Evolutionary conservation across 2,797 vertebrate species (phyloP), one percentile per base, ranked within the genome.

Genomic region (Triplophysa bombifrons): DNA sequence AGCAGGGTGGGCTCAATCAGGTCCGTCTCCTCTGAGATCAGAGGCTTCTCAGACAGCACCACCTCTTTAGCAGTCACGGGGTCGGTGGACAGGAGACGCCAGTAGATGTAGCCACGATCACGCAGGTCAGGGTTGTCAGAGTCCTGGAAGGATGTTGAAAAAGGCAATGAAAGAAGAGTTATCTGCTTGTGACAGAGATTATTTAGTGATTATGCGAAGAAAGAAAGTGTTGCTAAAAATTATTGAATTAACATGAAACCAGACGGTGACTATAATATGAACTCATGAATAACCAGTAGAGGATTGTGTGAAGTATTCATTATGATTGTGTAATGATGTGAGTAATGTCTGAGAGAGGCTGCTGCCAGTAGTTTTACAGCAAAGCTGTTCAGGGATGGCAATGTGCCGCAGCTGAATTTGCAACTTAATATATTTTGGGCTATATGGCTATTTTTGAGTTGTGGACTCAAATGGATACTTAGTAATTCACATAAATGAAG

Each of bases 41-140:
- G 91, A 0, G 98, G 96, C 88, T 99, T 99, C 83, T 99, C 98
- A 0, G 98, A 98, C 80, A 99, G 87, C 19, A 99, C 98, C 85
- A 99, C 97, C 88, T 99, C 97, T 88, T 98, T 98, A 88, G 97
- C 98, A 0, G 98, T 97, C 81, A 99, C 98, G 0, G 98, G 98
- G 84, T 99, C 98, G 1, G 98, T 99, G 88, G 98, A 99, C 76
- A 99, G 90, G 83, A 99, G 94, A 77, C 97, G 96, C 97, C 98
- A 99, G 82, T 99, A 99, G 89, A 99, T 99, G 91, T 98, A 99
- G 85, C 97, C 98, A 0, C 97, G 91, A 86, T 99, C 98, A 19
- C 98, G 95, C 82, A 99, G 93, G 90, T 99, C 97, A 16, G 98
- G 97, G 90, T 99, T 99, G 90, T 99, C 98, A 0, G 98, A 99